These are phyloP conservation scores for Chrysemys picta DNA, from an alignment of 2,113 vertebrate genomes.

Conservation along the genomic window DNA sequence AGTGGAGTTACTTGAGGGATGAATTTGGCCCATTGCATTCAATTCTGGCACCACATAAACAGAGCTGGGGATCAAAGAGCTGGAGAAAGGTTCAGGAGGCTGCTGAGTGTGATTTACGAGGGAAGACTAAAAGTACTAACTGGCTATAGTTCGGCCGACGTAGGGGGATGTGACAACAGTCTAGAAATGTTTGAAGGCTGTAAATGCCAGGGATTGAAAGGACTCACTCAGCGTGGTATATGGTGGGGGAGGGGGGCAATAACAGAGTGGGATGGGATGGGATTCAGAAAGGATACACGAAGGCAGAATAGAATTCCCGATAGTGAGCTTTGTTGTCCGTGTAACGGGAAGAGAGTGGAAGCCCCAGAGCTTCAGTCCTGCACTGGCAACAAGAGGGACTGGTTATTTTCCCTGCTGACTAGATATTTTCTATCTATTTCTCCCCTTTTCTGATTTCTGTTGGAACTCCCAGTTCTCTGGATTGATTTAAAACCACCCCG, in stretches of 20 bases:
- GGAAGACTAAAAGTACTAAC: accelerated
- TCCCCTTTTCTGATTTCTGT: neutral
- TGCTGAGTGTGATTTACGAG: neutral
- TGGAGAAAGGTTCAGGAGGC: neutral
- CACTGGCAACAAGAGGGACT: neutral
- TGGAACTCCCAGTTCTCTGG: neutral
- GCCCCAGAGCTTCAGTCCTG: no score
- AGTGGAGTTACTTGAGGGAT: neutral
- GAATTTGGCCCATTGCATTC: neutral
- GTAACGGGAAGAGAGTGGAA: neutral
- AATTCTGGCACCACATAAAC: neutral
- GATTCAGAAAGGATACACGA: neutral
- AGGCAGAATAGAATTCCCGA: neutral
- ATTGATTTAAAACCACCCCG: neutral
- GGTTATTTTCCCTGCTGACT: neutral
- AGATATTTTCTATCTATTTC: neutral
- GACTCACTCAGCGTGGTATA: neutral
- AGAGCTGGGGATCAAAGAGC: neutral
- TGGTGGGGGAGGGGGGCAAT: neutral
- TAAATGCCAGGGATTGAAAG: neutral
- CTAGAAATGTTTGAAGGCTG: neutral
- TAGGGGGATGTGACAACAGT: neutral
- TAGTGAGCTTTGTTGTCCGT: neutral
- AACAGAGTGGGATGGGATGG: neutral
- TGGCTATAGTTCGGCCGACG: neutral